Evolutionary conservation across 1,140 invertebrate species (phyloP), one percentile per base, ranked within the genome.

Genomic region (Neodiprion pinetum): DNA sequence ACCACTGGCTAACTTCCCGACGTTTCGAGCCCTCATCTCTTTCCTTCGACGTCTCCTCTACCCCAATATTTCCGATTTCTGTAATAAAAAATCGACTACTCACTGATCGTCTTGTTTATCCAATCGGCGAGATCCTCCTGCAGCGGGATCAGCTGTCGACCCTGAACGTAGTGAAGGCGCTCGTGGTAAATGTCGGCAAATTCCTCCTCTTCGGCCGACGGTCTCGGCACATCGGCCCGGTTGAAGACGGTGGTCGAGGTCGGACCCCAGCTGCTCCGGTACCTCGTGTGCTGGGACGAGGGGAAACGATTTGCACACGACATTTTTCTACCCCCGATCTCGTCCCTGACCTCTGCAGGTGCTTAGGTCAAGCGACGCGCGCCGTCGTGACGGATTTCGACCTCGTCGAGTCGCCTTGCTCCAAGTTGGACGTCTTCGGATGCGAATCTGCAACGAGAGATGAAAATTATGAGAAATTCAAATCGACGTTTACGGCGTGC

Each of bases 81-180:
- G 28, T 40, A 5, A 40, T 5, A 40, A 40, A 40, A 70, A 74
- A 67, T 70, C 23, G 0, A 21, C 17, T 48, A 90, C 91, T 93
- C 84, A 95, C 95, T 94, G 77, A 96, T 90, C 72, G 93, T 94
- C 83, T 94, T 95, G 86, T 95, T 96, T 74, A 96, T 92, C 95
- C 95, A 96, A 82, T 96, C 95, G 14, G 95, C 94, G 69, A 96
- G 87, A 89, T 96, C 95, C 84, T 96, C 95, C 83, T 95, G 94
- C 23, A 96, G 88, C 1, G 94, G 95, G 79, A 94, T 92, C 77
- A 97, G 90, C 83, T 95, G 94, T 72, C 93, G 90, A 82, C 93
- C 93, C 84, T 96, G 95, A 72, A 93, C 92, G 78, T 92, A 92
- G 79, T 93, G 90, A 72, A 95, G 93, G 81, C 93, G 91, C 84